Evolutionary conservation across 1,140 invertebrate genomes (phyloP), one percentile per base, ranked within the genome.

Genomic region (Hyphantria cunea): DNA sequence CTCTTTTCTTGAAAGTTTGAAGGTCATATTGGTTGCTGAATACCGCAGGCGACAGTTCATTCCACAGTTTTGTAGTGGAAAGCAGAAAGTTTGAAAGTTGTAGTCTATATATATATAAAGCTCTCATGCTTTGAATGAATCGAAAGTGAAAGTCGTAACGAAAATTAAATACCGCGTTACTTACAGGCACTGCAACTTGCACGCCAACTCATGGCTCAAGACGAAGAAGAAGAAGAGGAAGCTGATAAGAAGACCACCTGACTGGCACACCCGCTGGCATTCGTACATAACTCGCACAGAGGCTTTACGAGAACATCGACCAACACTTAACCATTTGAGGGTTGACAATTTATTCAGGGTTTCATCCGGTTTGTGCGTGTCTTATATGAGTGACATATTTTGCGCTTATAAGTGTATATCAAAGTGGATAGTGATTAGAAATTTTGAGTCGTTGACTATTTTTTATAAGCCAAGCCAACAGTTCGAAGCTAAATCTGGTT

Each of bases 121-220:
- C n/a, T n/a, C n/a, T n/a, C n/a, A n/a, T n/a, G n/a, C n/a, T n/a
- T n/a, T 25, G 5, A 25, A 25, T 25, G 1, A 25, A 25, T 25
- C n/a, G 17, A 25, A 25, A 25, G 1, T 25, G 1, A 25, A 25
- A 3, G 17, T 5, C 17, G 1, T 5, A 25, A 25, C 17, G 17
- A 25, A 25, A 25, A 25, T 25, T 3, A 25, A 25, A 25, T 25
- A 25, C 17, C n/a, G 17, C 17, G 5, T 5, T 47, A 25, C 14
- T 25, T 80, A 11, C 72, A 87, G 84, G 97, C 97, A 4, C 95
- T 99, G 0, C 96, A 98, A 88, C 87, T 98, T 67, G 97, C 97
- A 3, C 92, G 96, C 72, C 96, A 98, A 89, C 92, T 98, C 58
- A 94, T 99, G 92, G 94, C 96, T 63, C 95, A 98, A 78, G 97